Conservation (phyloP, 1,140 invertebrate species). For the Ephestia elutella region DNA sequence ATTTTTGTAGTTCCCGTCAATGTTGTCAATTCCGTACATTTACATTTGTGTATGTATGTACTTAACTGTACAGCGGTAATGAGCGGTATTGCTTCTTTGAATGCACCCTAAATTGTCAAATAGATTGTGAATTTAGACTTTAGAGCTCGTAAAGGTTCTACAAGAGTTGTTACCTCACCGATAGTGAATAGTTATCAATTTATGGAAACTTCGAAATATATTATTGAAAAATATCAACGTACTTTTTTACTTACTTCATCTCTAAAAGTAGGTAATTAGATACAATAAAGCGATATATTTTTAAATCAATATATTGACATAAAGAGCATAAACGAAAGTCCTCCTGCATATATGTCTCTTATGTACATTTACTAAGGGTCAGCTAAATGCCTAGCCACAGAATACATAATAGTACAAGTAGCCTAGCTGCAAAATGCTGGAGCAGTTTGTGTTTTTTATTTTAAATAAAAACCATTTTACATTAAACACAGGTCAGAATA, state of each 20-base stretch:
- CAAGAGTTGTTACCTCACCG: constrained; percentile 70
- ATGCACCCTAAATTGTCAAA: constrained; percentile 51
- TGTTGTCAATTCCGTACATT: not conserved
- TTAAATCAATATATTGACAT: no score
- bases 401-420: no score
- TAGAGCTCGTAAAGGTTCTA: constrained; percentile 60
- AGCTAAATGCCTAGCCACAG: no score
- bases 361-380: no score
- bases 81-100: constrained; percentile 22
- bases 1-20: not conserved
- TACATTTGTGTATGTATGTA: not conserved
- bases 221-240: constrained; percentile 35
- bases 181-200: constrained; percentile 70
- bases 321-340: no score
- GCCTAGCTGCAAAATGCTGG: no score
- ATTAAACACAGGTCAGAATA: no score
- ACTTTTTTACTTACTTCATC: constrained; percentile 16
- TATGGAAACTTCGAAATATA: constrained; percentile 65
- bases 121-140: constrained; percentile 54
- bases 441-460: no score
- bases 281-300: no score
- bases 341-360: no score
- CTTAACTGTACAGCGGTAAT: not conserved
- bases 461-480: no score
- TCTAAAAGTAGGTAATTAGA: no score